Evolutionary conservation across 2,888 invertebrate species (phyloP), one percentile per base, ranked within the genome.

Genomic region (Drosophila niveifrons): DNA sequence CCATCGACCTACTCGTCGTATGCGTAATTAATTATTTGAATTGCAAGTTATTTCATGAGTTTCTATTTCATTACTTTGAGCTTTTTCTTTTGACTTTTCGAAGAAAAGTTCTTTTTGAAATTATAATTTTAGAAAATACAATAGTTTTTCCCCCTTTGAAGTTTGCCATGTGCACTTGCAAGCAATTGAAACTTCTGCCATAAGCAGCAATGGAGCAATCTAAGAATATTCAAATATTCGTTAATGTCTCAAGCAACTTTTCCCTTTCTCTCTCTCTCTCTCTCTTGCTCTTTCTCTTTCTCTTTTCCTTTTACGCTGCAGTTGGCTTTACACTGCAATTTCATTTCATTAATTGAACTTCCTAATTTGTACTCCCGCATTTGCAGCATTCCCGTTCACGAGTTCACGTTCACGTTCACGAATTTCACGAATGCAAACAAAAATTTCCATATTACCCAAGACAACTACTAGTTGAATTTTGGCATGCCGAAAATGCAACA

Each of bases 381-480:
- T n/a, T 29, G 23, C 29, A 10, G 18, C 11, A 39, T 62, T 51
- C 29, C 13, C 52, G 23, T 46, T 36, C 17, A 3, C 23, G 36
- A 58, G 46, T 18, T 59, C 23, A 23, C 6, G 23, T 23, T 51
- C 29, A 18, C 52, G 31, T 46, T 36, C 17, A 1, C n/a, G 36
- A 58, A 51, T 18, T 59, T 39, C 39, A 46, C 48, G 36, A 61
- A 58, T 29, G 31, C 31, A 46, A 58, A n/a, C 53, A 29, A 17
- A 46, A 57, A 61, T 57, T 44, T n/a, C 31, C 39, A 9, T 44
- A 18, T 41, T 3, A 31, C 9, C 34, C 15, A 43, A 34, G 61
- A 70, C 71, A 70, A 76, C 76, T 64, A 76, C 73, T 56, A 84
- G 79, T 79, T 81, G 70, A 65, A 15, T 50, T 50, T 44, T 36